phyloP scores from a whole-genome alignment of 2,888 invertebrate genomes.

The Hypolimnas misippus region DNA sequence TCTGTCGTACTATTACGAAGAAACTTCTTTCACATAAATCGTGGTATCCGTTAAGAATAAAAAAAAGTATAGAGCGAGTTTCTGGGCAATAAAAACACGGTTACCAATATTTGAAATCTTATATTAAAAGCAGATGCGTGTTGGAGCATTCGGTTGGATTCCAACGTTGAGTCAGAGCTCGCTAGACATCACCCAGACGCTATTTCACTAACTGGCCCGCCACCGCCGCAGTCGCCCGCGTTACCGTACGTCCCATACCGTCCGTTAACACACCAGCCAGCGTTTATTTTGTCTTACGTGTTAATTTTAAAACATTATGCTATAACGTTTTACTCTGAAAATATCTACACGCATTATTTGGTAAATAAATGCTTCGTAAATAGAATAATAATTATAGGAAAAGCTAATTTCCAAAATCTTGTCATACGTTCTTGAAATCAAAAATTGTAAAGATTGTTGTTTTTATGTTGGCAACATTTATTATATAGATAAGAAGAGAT shows the following conservation, averaged over 20 bases:
- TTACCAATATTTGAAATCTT: constrained; percentile 28
- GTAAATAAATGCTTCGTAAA: no score
- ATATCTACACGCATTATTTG: no score
- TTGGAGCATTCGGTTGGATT: constrained; percentile 59
- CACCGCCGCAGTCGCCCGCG: constrained; percentile 48
- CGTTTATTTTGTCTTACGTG: constrained; percentile 34
- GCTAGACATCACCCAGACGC: constrained; percentile 73
- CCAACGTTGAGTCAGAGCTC: constrained; percentile 60
- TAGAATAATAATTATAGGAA: no score
- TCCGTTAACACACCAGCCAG: constrained; percentile 20
- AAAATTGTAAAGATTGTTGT: no score
- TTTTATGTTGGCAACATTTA: no score
- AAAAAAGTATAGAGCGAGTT: constrained; percentile 7
- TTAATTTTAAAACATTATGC: no score
- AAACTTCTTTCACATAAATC: background rate
- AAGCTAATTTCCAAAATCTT: no score
- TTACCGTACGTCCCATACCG: constrained; percentile 43
- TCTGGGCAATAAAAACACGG: constrained; percentile 29
- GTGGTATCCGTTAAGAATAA: background rate
- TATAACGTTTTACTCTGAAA: no score
- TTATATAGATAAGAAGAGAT: no score
- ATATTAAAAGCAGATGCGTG: constrained; percentile 41
- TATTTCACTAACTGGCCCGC: constrained; percentile 59
- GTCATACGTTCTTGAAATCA: no score
- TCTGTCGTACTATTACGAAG: no score